These are phyloP conservation scores for Sebastes hopkinsi DNA, from an alignment of 2,797 vertebrate genomes.

Conservation along the genomic window DNA sequence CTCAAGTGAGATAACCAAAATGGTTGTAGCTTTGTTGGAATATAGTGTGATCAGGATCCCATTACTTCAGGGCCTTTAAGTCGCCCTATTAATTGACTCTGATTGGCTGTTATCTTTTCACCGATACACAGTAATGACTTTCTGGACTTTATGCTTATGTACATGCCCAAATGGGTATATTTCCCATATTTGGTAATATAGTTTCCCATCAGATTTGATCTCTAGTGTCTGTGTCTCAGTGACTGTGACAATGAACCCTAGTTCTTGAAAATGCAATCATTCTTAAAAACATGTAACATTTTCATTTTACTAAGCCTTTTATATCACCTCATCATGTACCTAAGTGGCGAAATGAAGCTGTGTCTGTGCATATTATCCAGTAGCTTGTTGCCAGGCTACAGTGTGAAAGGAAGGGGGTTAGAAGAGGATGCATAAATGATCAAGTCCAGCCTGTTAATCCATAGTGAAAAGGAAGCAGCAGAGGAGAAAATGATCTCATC, in stretches of 20 bases:
- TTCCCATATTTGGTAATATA: neutral
- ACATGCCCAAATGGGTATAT: neutral
- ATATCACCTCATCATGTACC: neutral
- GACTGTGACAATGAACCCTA: neutral
- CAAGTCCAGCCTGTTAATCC: constrained; percentile 17
- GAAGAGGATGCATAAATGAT: constrained; percentile 28
- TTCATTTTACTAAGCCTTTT: neutral
- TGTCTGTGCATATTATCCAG: constrained; percentile 35
- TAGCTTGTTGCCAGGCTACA: constrained; percentile 71
- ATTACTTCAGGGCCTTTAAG: neutral
- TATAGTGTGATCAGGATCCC: neutral
- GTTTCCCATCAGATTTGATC: neutral
- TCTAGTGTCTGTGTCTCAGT: no score
- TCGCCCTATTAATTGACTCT: neutral
- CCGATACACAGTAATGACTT: neutral
- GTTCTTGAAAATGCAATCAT: neutral
- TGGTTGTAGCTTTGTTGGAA: neutral
- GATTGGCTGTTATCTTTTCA: neutral
- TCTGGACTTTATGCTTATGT: neutral
- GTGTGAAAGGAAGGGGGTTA: constrained; percentile 18
- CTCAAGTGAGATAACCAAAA: neutral
- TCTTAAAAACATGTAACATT: neutral
- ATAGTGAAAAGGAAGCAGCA: constrained; percentile 1
- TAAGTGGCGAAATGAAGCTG: constrained; percentile 6
- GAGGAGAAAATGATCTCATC: constrained; percentile 11